Base-by-base conservation (phyloP, 2,888 invertebrate species). In the Orgyia antiqua region DNA sequence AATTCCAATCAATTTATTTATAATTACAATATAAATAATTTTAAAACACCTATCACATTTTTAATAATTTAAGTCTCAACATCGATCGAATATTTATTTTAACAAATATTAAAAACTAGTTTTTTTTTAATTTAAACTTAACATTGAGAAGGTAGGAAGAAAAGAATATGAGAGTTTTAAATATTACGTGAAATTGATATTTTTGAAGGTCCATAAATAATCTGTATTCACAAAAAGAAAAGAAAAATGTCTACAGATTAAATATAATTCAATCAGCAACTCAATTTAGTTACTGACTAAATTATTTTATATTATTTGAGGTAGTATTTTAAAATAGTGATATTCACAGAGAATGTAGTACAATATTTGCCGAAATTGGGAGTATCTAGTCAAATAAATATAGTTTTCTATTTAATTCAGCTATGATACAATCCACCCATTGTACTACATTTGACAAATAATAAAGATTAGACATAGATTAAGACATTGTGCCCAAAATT, bases 21-120 rank as follows among this genome's bases (percentile, higher is more conserved):
- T n/a, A 44, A 45, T 54, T 56, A 55, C 48, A 40, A 48, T 53
- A 54, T 43, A 60, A 63, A 66, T 59, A 46, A 63, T 51, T 61
- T 69, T 59, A 60, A 68, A 67, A 68, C 68, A 68, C 69, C 69
- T 73, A 73, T 73, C 70, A 73, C 72, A 72, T 57, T 68, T 64
- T 68, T 55, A 61, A 48, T 54, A 42, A 49, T 58, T 66, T 63
- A 57, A 72, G 68, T 72, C 70, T 71, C 62, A 72, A 71, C 68
- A 71, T 64, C 66, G 68, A 72, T 66, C 57, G 56, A 69, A 68
- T 61, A 58, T 67, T 56, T 36, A 53, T 52, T 54, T 53, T 58
- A 65, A 58, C 57, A 52, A 62, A 55, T 52, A 33, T 46, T 46
- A 29, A 45, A 39, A 37, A 39, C 25, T 24, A 25, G 24, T 32